Evolutionary conservation across 2,797 vertebrate genomes (phyloP).

Genomic region (Tragopan temminckii): DNA sequence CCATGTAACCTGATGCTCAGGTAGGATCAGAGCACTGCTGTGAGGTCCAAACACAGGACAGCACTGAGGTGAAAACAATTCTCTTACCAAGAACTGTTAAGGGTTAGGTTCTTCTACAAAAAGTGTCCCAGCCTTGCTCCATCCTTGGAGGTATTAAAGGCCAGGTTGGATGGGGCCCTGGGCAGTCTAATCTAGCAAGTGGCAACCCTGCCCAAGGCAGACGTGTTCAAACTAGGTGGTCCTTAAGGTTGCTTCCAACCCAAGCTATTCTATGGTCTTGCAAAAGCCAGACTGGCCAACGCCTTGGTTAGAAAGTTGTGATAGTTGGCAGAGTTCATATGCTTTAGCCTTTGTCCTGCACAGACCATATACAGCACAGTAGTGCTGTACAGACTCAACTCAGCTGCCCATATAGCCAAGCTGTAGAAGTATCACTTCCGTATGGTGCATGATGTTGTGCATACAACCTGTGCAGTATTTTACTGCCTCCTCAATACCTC

Average conservation of each 20-base stretch:
- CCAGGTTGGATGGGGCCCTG: background rate
- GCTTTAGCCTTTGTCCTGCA: rapidly evolving
- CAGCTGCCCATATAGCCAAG: no score
- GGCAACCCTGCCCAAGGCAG: background rate
- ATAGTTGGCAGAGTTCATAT: background rate
- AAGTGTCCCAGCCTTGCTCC: background rate
- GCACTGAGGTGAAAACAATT: rapidly evolving
- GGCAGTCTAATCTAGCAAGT: background rate
- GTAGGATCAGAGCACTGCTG: background rate
- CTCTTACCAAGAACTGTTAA: background rate
- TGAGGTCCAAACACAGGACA: background rate
- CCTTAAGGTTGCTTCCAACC: background rate
- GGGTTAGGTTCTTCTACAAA: background rate
- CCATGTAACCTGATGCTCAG: background rate
- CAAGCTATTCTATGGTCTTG: background rate
- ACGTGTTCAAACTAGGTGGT: background rate
- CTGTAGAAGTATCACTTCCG: no score
- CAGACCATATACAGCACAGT: no score
- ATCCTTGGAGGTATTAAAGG: background rate
- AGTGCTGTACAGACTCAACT: no score
- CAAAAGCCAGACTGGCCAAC: background rate
- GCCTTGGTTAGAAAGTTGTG: background rate
- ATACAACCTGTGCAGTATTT: no score
- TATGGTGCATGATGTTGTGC: no score
- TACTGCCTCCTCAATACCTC: no score